Conservation (phyloP, 1,140 invertebrate species). For the Apis dorsata region DNA sequence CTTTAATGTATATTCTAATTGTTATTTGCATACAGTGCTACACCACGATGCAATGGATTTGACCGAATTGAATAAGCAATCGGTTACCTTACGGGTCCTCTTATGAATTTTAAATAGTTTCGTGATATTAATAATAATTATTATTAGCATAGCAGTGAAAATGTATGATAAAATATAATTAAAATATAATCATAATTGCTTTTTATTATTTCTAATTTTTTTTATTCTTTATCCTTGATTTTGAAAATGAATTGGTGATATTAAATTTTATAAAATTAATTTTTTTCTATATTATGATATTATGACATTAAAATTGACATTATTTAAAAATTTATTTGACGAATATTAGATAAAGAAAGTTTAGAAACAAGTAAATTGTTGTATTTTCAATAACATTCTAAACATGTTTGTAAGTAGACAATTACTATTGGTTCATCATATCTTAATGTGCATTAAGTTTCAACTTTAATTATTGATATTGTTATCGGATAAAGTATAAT, state of each 20-base stretch:
- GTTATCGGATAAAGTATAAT: not conserved
- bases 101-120: conserved; percentile 27
- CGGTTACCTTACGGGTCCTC: not conserved
- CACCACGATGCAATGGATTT: not conserved
- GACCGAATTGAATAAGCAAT: conserved; percentile 20
- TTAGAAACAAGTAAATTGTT: not conserved
- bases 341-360: not conserved
- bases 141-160: not conserved
- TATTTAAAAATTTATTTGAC: not conserved
- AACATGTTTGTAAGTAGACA: not conserved
- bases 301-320: not conserved
- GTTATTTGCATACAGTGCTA: not conserved
- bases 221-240: too few relatives aligned
- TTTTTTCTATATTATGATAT: too few relatives aligned
- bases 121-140: conserved; percentile 42
- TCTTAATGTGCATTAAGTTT: not conserved
- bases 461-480: not conserved
- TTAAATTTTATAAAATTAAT: too few relatives aligned
- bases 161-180: not conserved
- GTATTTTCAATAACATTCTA: not conserved
- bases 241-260: too few relatives aligned
- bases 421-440: not conserved
- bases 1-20: conserved; percentile 27
- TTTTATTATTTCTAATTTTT: not conserved
- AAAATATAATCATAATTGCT: not conserved